Evolutionary conservation across 37 sponge, comb jelly and placozoan genomes (phyloP).

Genomic region (Ianthella basta): DNA sequence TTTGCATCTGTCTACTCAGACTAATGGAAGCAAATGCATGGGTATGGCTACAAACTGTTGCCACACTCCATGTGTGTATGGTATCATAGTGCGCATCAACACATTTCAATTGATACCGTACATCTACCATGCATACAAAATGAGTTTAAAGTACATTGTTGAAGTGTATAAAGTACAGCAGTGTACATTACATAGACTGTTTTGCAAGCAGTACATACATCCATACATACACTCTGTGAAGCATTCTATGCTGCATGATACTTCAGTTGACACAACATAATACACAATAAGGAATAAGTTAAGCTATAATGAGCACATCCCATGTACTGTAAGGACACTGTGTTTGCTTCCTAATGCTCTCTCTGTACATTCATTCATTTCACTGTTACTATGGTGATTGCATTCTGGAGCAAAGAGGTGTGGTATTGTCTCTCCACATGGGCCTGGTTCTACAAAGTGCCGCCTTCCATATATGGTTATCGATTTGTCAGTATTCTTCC

Average conservation of each 20-base stretch:
- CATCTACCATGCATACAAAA: neutral
- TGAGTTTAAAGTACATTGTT: too few species aligned
- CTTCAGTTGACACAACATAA: neutral
- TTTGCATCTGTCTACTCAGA: too few species aligned
- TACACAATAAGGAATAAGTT: neutral
- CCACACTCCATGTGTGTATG: neutral
- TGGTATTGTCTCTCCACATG: constrained; percentile 6
- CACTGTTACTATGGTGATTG: neutral
- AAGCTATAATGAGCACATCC: neutral
- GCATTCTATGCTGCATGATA: too few species aligned
- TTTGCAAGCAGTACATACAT: neutral
- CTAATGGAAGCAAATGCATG: too few species aligned
- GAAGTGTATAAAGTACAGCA: too few species aligned
- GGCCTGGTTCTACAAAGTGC: neutral
- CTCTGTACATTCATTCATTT: neutral
- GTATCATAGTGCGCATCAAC: neutral
- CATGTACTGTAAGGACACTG: neutral
- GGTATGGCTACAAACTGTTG: too few species aligned
- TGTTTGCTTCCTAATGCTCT: neutral
- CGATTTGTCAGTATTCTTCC: neutral
- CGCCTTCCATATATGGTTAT: neutral
- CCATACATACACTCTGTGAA: neutral
- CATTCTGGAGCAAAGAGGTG: neutral
- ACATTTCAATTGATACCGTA: neutral
- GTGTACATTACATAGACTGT: neutral